Conservation (phyloP, 1,140 invertebrate species). For the Drosophila azteca region DNA sequence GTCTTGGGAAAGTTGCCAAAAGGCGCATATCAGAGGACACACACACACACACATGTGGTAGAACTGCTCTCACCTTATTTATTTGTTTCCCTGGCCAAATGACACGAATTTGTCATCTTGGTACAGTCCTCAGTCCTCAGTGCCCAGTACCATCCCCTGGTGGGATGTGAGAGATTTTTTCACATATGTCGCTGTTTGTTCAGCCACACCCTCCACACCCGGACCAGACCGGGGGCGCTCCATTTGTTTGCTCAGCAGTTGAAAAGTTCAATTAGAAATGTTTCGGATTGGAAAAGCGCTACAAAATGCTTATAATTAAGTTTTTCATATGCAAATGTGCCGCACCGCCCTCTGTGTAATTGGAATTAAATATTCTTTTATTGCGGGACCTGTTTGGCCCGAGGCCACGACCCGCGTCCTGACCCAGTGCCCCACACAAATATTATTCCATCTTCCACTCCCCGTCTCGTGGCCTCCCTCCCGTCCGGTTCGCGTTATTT, state of each 20-base stretch:
- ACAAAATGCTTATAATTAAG: constrained; percentile 74
- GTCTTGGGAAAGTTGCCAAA: constrained; percentile 61
- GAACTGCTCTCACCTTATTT: constrained; percentile 59
- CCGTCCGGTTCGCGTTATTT: too few species aligned
- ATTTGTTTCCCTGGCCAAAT: constrained; percentile 66
- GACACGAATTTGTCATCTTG: constrained; percentile 75
- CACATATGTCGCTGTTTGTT: constrained; percentile 73
- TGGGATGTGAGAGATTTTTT: constrained; percentile 31
- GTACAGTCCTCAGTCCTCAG: constrained; percentile 47
- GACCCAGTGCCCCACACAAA: constrained; percentile 54
- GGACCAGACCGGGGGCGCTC: constrained; percentile 18
- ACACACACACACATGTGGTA: constrained; percentile 39
- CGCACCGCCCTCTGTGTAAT: constrained; percentile 46
- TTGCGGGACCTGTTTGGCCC: constrained; percentile 31
- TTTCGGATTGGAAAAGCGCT: constrained; percentile 42
- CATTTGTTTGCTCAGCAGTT: constrained; percentile 70
- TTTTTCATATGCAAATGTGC: constrained; percentile 69
- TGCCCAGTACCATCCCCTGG: constrained; percentile 16
- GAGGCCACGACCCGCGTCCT: constrained; percentile 32
- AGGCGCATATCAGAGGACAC: constrained; percentile 35
- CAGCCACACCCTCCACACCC: constrained; percentile 54
- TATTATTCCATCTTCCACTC: background rate
- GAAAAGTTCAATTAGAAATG: constrained; percentile 73
- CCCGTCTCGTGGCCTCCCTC: background rate
- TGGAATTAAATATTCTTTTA: constrained; percentile 73